phyloP scores from a whole-genome alignment of 2,797 vertebrate species.

The Chlorospingus flavigularis region DNA sequence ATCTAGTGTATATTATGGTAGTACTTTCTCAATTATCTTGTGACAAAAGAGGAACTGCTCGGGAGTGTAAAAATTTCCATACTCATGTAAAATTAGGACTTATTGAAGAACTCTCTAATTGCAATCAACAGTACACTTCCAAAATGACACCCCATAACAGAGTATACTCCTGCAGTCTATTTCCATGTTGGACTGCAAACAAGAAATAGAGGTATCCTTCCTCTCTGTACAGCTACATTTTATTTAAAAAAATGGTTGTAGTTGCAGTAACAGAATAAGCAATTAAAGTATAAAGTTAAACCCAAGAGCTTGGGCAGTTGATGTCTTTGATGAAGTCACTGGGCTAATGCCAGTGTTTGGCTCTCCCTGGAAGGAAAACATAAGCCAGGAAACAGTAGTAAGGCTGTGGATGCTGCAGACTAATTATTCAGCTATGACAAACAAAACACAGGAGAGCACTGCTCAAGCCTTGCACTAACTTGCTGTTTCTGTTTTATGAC shows the following conservation, averaged over 20 bases:
- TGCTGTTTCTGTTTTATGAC: background rate
- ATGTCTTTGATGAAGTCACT: background rate
- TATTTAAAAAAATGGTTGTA: background rate
- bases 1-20: background rate
- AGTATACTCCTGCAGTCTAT: background rate
- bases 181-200: background rate
- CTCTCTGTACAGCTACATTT: background rate
- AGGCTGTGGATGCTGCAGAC: background rate
- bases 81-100: background rate
- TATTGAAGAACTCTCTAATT: background rate
- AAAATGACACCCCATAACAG: background rate
- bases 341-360: background rate
- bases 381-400: background rate
- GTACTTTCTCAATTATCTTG: background rate
- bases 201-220: background rate
- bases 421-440: background rate
- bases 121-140: background rate
- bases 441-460: background rate
- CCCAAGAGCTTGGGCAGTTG: background rate
- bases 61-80: background rate
- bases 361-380: background rate
- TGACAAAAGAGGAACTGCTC: background rate
- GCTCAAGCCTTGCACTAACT: background rate
- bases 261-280: background rate
- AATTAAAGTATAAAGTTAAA: background rate